Base-by-base conservation (phyloP, 2,888 invertebrate species). In the Flexamia atlantica region DNA sequence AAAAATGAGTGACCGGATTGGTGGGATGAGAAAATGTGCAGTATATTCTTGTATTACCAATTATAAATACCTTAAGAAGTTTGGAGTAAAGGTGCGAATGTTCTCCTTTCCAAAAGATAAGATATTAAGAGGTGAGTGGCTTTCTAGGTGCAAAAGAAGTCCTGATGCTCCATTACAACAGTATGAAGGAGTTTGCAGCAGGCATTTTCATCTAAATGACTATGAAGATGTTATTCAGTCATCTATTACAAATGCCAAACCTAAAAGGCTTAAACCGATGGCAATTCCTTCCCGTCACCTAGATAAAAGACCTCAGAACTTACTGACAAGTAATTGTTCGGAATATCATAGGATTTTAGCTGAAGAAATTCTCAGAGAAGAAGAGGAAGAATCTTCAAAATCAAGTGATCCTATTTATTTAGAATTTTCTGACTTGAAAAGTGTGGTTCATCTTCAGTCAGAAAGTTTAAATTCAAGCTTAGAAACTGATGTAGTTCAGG, bases 361-460 rank as follows among this genome's bases (percentile, higher is more conserved):
- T n/a, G 9, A 50, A 50, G 50, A 50, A 50, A 50, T 50, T 50
- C 17, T 50, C 5, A 50, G 17, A 10, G 50, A 7, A 50, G 50
- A 50, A 50, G 17, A 50, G 50, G 5, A 36, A 9, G 50, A 50
- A 50, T 7, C 50, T 12, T 50, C 50, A 7, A 50, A 50, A 50
- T 50, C 50, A 50, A 50, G 50, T n/a, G 50, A 50, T 3, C 50
- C 50, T 12, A 50, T 50, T 50, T 50, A 50, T 50, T 50, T 50
- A n/a, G 50, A 50, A n/a, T 50, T 50, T 50, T 36, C 36, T 36
- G 5, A 36, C 5, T 36, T 4, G 4, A 9, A 36, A 36, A 36
- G 9, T 36, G 9, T 36, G 4, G 36, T 36, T 36, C 9, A 9
- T n/a, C n/a, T n/a, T 9, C 4, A 36, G 9, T 36, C 36, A 36